Evolutionary conservation across 2,113 vertebrate species (phyloP), one percentile per base, ranked within the genome.

Genomic region (Mionectes macconnelli): DNA sequence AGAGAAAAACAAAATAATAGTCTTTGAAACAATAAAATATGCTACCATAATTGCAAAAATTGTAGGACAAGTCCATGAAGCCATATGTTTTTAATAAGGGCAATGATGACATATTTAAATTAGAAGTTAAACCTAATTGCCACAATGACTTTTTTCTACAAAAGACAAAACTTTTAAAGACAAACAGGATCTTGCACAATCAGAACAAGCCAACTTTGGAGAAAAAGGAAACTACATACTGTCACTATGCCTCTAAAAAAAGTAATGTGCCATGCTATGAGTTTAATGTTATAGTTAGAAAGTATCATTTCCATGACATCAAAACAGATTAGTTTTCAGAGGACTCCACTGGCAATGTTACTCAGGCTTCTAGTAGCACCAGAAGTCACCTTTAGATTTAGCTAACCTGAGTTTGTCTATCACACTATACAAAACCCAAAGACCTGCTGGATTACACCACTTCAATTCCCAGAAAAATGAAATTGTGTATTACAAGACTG

Each of bases 101-200:
- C 44, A 74, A 73, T 89, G 74, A 74, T 63, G 96, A 90, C 86
- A 90, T 84, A 77, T 91, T 90, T 95, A 94, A 93, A 95, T 88
- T 75, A 87, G 53, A 96, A 82, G 42, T 93, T 92, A 92, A 91
- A 91, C 8, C 24, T 67, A 94, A 91, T 47, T 77, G 63, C 23
- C 67, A 80, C 72, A 75, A 79, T 64, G 63, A 92, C 19, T 57
- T 86, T 84, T 88, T 84, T 87, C 88, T 88, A 89, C 87, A 78
- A 92, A 97, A 79, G 47, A 88, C 67, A 79, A 90, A 95, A 90
- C 56, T 42, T 40, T 37, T 78, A 69, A 93, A 59, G 84, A 92
- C 92, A 96, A 81, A 73, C 45, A 85, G 22, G 44, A 78, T 89
- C 84, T 91, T 94, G 87, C 74, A 93, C 76, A 96, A 86, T 86